Evolutionary conservation across 37 sponge, comb jelly and placozoan genomes (phyloP), one percentile per base, ranked within the genome.

Genomic region (Corticium candelabrum): DNA sequence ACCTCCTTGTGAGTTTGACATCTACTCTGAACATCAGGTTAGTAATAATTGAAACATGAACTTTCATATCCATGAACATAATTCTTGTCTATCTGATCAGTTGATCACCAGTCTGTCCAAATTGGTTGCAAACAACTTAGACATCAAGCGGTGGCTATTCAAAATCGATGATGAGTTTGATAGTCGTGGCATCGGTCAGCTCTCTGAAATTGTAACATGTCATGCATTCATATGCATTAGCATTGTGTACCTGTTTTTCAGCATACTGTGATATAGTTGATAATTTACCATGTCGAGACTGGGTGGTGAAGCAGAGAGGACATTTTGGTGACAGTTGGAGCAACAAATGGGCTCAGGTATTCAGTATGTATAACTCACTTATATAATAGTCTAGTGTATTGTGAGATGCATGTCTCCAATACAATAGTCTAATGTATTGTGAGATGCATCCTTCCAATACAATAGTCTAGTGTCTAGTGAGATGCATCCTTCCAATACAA

Each of bases 251-350:
- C 11, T 21, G 21, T 21, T 50, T 27, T 21, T 21, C 83, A 89
- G 98, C 98, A 0, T 89, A 89, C 76, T 97, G 94, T 89, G 98
- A 97, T 68, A 74, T 93, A 35, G 32, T 77, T 0, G 57, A 36
- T 3, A 37, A 39, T 57, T 87, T 97, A 0, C 7, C 68, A 2
- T 97, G 98, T 76, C 75, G 90, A 78, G 41, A 68, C 5, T 85
- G 91, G 94, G 74, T 89, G 41, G 67, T 84, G 69, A 97, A 79
- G 81, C 91, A 97, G 73, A 82, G 84, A 27, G 79, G 89, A 69
- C 39, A 94, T 68, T 92, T 88, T 67, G 96, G 96, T 3, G 57
- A 69, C 30, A 88, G 92, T 68, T 96, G 93, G 93, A 76, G 33
- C 40, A 89, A 88, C 32, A 40, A 33, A 3, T 96, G 96, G 96